Evolutionary conservation across 2,113 vertebrate genomes (phyloP).

Genomic region (Kryptolebias marmoratus): DNA sequence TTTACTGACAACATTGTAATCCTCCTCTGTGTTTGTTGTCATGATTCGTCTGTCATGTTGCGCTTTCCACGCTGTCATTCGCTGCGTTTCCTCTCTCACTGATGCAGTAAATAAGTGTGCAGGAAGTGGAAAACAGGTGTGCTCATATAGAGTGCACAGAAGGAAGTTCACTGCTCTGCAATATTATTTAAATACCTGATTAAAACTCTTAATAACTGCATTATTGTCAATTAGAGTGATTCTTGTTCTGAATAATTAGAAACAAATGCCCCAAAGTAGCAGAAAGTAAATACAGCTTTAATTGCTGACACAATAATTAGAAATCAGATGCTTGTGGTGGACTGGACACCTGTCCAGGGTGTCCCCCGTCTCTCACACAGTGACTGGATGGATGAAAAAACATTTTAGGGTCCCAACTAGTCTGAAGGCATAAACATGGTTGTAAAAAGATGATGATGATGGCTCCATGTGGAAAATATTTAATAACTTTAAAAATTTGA

Average conservation of each 20-base stretch:
- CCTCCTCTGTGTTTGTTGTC: conserved; percentile 63
- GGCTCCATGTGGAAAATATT: too few species aligned
- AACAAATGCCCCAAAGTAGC: neutral
- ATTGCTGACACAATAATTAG: too few species aligned
- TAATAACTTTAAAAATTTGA: too few species aligned
- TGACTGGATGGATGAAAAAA: too few species aligned
- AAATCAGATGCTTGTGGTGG: too few species aligned
- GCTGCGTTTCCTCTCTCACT: conserved; percentile 7
- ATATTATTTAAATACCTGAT: neutral
- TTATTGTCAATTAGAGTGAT: neutral
- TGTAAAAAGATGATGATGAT: too few species aligned
- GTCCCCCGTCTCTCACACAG: too few species aligned
- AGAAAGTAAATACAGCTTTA: too few species aligned
- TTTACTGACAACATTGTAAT: conserved; percentile 69
- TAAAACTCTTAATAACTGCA: neutral
- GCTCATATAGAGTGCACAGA: neutral
- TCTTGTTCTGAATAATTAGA: neutral
- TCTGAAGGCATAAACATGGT: too few species aligned
- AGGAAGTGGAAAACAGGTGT: neutral
- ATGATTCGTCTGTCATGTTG: conserved; percentile 52
- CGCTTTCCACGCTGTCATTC: conserved; percentile 36
- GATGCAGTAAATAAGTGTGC: neutral
- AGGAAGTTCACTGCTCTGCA: neutral
- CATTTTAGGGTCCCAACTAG: too few species aligned
- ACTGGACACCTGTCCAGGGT: too few species aligned